Percentiles rank a stretch among this genome's conserved stretches.
phyloP scores from a whole-genome alignment of 2,113 vertebrate species.

The Cavia porcellus region DNA sequence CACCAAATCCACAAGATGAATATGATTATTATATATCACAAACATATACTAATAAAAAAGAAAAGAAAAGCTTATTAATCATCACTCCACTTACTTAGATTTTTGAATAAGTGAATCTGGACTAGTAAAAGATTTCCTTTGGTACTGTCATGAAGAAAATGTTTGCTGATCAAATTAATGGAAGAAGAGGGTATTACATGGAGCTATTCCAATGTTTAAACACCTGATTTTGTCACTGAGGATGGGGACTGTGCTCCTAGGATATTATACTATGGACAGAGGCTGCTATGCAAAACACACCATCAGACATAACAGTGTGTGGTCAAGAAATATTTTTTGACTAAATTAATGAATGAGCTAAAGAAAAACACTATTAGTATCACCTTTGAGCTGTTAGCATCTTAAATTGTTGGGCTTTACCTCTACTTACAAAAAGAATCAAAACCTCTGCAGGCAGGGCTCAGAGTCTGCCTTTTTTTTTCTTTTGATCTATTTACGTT shows the following conservation, averaged over 20 bases:
- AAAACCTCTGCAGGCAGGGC: not conserved
- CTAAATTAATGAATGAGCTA: not conserved
- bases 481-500: no score
- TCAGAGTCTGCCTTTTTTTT: no score
- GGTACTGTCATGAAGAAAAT: constrained; percentile 9
- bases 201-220: not conserved
- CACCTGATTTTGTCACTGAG: not conserved
- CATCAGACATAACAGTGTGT: not conserved
- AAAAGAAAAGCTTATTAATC: not conserved
- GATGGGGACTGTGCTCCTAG: not conserved
- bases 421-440: not conserved
- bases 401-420: not conserved
- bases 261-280: not conserved
- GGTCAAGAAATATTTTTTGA: not conserved
- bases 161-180: constrained; percentile 9
- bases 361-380: not conserved
- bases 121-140: not conserved
- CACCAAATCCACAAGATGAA: not conserved
- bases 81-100: not conserved
- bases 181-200: not conserved
- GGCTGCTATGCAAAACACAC: not conserved
- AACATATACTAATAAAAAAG: not conserved
- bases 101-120: not conserved
- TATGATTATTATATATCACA: not conserved
- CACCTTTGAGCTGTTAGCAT: not conserved